A percentile compares a stretch with the other conserved stretches of the same genome.
Conservation (phyloP, 2,113 vertebrate genomes). For the Phylloscopus trochilus region DNA sequence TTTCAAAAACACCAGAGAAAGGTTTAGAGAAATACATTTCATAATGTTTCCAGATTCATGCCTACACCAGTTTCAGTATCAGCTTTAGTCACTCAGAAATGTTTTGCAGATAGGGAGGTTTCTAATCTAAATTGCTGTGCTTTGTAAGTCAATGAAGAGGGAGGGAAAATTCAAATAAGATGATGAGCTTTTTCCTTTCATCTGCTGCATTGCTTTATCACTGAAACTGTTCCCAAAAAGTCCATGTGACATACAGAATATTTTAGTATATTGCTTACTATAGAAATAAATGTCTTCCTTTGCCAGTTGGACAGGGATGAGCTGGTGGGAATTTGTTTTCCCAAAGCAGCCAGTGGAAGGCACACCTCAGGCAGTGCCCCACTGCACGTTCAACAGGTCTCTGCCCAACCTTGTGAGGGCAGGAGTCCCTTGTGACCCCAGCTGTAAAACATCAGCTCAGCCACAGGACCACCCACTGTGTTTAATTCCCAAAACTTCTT, state of each 20-base stretch:
- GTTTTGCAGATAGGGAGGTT: not conserved
- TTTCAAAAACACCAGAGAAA: not conserved
- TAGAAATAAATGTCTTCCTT: not conserved
- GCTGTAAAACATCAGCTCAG: not conserved
- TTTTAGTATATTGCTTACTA: not conserved
- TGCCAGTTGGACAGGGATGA: not conserved
- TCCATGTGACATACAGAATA: not conserved
- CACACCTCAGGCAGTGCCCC: not conserved
- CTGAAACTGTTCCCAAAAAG: not conserved
- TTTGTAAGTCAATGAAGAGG: not conserved
- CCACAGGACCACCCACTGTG: fast-evolving
- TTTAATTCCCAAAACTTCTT: not conserved
- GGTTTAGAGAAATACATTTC: not conserved
- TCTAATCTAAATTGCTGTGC: not conserved
- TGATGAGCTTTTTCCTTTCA: not conserved
- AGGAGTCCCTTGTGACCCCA: not conserved
- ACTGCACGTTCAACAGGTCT: fast-evolving
- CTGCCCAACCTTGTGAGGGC: not conserved
- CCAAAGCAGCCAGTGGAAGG: not conserved
- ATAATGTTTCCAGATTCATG: not conserved
- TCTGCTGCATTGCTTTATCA: not conserved
- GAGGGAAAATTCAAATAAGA: not conserved
- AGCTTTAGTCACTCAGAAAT: not conserved
- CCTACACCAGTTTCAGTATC: not conserved
- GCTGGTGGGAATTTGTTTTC: not conserved